phyloP scores from a whole-genome alignment of 2,113 vertebrate species.

The Orthonyx spaldingii region DNA sequence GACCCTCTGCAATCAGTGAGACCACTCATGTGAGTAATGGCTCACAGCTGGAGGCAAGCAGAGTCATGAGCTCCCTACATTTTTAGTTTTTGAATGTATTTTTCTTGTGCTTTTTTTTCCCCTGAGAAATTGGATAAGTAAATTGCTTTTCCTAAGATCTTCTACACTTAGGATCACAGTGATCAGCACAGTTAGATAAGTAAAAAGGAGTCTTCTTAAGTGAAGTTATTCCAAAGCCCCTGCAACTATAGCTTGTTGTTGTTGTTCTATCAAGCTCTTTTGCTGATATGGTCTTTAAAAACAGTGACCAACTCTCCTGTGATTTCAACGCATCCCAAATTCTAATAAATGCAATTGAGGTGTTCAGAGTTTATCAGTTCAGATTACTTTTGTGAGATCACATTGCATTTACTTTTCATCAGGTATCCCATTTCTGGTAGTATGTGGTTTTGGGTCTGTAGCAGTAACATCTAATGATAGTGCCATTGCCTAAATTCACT shows the following conservation, averaged over 20 bases:
- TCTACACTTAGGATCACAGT: not conserved
- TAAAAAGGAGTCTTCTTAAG: not conserved
- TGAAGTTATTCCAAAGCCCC: not conserved
- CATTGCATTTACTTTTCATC: not conserved
- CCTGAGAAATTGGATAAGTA: not conserved
- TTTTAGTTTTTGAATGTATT: not conserved
- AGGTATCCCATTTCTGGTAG: not conserved
- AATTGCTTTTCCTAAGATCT: not conserved
- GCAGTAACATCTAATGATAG: not conserved
- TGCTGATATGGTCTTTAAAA: not conserved
- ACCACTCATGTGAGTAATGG: conserved; percentile 46
- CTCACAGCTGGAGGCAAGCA: conserved; percentile 29
- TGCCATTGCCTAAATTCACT: not conserved
- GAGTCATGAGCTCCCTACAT: conserved; percentile 1
- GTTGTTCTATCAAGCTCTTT: not conserved
- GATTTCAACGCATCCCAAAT: not conserved
- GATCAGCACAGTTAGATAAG: not conserved
- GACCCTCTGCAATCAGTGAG: conserved; percentile 13
- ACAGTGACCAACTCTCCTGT: not conserved
- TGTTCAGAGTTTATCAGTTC: not conserved
- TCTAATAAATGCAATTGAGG: not conserved
- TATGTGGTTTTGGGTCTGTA: not conserved
- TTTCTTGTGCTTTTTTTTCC: not conserved
- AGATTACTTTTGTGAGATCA: not conserved
- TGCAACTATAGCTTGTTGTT: not conserved